phyloP scores from a whole-genome alignment of 2,113 vertebrate genomes.

The Caranx melampygus region DNA sequence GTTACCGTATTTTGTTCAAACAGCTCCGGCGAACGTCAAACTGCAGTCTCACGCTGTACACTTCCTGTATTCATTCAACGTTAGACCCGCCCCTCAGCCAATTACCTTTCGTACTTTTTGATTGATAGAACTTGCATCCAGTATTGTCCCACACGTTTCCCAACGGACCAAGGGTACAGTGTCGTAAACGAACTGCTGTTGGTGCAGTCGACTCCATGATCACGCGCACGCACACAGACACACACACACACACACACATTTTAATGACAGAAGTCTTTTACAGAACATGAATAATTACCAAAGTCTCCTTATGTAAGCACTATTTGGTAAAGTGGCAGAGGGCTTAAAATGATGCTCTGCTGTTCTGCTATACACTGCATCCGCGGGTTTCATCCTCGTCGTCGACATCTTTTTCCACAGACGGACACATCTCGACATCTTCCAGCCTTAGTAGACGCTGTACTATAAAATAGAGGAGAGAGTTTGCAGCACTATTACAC shows the following conservation, averaged over 20 bases:
- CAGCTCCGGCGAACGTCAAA: constrained; percentile 76
- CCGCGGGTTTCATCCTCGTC: constrained; percentile 85
- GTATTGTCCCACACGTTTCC: not conserved
- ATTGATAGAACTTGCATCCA: constrained; percentile 26
- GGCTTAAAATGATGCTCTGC: constrained; percentile 84
- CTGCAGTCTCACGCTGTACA: constrained; percentile 80
- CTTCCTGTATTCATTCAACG: constrained; percentile 82
- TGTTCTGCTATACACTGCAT: constrained; percentile 85
- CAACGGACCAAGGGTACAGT: not conserved
- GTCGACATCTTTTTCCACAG: constrained; percentile 41
- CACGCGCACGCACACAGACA: no score
- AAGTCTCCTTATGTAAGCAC: fast-evolving
- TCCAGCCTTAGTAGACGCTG: not conserved
- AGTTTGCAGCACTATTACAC: no score
- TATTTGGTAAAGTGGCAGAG: constrained; percentile 79
- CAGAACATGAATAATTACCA: not conserved
- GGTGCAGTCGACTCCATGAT: not conserved
- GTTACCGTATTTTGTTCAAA: constrained; percentile 61
- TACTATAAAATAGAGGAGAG: not conserved
- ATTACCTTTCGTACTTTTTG: constrained; percentile 51
- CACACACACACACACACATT: no score
- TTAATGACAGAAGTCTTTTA: no score
- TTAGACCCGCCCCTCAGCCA: constrained; percentile 70
- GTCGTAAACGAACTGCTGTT: not conserved
- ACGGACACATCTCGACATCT: not conserved